phyloP scores from a whole-genome alignment of 2,888 invertebrate species.

The Limnephilus lunatus region DNA sequence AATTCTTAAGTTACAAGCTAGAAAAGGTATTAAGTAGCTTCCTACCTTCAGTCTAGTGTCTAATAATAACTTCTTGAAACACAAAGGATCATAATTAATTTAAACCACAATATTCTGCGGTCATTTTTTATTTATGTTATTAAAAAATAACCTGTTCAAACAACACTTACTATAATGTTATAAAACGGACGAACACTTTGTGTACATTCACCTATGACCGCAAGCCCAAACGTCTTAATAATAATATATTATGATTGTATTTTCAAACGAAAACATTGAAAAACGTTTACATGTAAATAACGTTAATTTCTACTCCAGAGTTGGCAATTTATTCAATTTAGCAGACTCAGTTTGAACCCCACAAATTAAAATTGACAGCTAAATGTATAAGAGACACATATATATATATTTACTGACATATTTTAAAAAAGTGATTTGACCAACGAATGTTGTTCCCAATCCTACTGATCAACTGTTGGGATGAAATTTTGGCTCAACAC shows the following conservation, averaged over 20 bases:
- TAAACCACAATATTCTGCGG: not conserved
- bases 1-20: not conserved
- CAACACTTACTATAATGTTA: not conserved
- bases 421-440: too few relatives aligned
- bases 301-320: too few relatives aligned
- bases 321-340: not conserved
- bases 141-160: not conserved
- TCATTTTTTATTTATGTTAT: not conserved
- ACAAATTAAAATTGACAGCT: not conserved
- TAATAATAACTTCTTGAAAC: not conserved
- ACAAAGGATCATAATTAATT: not conserved
- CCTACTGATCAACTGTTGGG: too few relatives aligned
- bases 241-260: not conserved
- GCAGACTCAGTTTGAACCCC: not conserved
- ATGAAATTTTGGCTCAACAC: too few relatives aligned
- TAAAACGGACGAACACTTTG: not conserved
- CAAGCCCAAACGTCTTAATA: not conserved
- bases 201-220: not conserved
- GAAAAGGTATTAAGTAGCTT: not conserved
- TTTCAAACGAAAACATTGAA: not conserved
- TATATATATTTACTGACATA: too few relatives aligned
- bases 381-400: too few relatives aligned
- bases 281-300: not conserved
- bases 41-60: not conserved
- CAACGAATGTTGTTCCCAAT: too few relatives aligned